Evolutionary conservation across 2,113 vertebrate genomes (phyloP).

Genomic region (Eublepharis macularius): DNA sequence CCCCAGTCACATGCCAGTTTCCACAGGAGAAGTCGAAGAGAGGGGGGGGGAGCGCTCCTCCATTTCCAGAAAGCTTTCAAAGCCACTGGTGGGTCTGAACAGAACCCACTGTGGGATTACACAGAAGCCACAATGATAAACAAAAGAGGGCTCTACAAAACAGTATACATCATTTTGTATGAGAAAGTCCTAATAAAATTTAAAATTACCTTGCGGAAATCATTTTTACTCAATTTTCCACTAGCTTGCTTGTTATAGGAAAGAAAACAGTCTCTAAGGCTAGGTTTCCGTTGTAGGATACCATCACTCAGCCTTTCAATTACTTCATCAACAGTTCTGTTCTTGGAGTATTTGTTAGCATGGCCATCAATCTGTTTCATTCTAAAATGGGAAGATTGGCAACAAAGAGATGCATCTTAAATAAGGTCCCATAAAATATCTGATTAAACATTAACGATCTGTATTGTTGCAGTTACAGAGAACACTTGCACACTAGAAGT

Average conservation of each 20-base stretch:
- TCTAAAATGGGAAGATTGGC: slow-evolving; percentile 56
- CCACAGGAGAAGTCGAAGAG: too few relatives aligned
- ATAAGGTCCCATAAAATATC: slow-evolving; percentile 34
- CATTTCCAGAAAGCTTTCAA: too few relatives aligned
- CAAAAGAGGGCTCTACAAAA: background rate
- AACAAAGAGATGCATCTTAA: slow-evolving; percentile 18
- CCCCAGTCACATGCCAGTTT: too few relatives aligned
- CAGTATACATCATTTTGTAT: background rate
- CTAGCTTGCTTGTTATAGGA: slow-evolving; percentile 36
- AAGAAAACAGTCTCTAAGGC: slow-evolving; percentile 62
- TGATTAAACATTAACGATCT: slow-evolving; percentile 43
- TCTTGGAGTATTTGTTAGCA: slow-evolving; percentile 13
- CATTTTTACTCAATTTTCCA: slow-evolving; percentile 41
- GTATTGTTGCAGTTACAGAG: slow-evolving; percentile 18
- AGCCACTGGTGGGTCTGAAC: too few relatives aligned
- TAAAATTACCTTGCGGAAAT: slow-evolving; percentile 68
- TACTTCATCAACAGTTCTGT: slow-evolving; percentile 57
- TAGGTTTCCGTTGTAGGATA: slow-evolving; percentile 43
- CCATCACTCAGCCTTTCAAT: slow-evolving; percentile 60
- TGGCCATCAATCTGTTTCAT: slow-evolving; percentile 41
- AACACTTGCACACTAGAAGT: background rate
- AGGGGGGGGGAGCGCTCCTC: too few relatives aligned
- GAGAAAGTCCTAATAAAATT: background rate
- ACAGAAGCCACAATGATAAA: too few relatives aligned
- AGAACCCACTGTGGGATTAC: too few relatives aligned